Conservation (phyloP, 2,113 vertebrate species). For the Notarius quadriscutis region DNA sequence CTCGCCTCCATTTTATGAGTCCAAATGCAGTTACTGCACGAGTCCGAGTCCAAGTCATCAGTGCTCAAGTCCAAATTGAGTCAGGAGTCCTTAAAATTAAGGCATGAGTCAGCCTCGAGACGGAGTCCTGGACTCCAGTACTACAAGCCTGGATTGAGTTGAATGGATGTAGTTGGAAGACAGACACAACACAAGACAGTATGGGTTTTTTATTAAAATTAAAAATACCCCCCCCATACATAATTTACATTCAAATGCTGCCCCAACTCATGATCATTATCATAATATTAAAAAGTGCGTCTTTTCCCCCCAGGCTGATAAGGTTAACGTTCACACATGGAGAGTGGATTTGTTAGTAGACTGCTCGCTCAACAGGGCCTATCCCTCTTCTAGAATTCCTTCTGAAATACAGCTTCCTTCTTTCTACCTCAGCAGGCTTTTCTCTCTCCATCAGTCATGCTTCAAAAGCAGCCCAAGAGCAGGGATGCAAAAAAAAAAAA, state of each 20-base stretch:
- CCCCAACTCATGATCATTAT: neutral
- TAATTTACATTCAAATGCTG: neutral
- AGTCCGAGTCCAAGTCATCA: too few relatives aligned
- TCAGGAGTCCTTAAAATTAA: too few relatives aligned
- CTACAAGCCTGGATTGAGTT: too few relatives aligned
- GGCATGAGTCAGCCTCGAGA: too few relatives aligned
- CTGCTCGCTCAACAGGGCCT: neutral
- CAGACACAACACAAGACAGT: neutral
- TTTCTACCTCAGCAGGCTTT: slow-evolving; percentile 2
- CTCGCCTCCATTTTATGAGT: too few relatives aligned
- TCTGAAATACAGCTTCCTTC: slow-evolving; percentile 21
- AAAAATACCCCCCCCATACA: too few relatives aligned
- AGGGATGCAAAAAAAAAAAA: neutral
- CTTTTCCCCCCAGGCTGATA: neutral
- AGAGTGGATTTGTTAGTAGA: neutral
- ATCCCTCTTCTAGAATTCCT: neutral
- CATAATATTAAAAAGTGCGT: neutral
- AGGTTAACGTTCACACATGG: neutral
- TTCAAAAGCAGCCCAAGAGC: neutral
- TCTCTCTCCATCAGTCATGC: neutral
- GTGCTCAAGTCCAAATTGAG: too few relatives aligned
- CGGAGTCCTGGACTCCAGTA: too few relatives aligned
- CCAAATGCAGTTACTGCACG: too few relatives aligned
- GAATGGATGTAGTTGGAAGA: neutral
- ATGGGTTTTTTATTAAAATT: neutral